These are phyloP conservation scores for Antechinus stuartii DNA, from an alignment of 2,113 vertebrate species.

Conservation along the genomic window DNA sequence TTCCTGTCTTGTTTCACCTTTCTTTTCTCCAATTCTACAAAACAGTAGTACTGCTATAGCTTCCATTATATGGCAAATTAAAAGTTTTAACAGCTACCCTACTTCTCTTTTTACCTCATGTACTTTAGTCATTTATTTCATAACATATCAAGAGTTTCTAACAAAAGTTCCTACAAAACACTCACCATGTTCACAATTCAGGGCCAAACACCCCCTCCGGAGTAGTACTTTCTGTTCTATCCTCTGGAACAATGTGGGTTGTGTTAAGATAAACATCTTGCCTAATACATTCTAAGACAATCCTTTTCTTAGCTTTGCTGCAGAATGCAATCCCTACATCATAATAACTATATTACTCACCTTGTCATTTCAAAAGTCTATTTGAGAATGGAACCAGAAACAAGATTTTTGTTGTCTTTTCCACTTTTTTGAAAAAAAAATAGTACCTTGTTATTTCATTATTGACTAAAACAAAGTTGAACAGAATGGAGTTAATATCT, in stretches of 20 bases:
- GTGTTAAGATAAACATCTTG: background rate
- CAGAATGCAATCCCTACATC: background rate
- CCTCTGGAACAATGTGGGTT: background rate
- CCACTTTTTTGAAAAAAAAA: background rate
- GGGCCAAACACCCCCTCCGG: background rate
- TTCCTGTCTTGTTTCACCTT: background rate
- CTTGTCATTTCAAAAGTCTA: background rate
- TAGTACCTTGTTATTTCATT: slow-evolving; percentile 6
- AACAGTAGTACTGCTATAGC: background rate
- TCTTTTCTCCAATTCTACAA: background rate
- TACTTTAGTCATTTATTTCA: background rate
- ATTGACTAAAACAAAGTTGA: slow-evolving; percentile 23
- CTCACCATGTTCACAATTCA: background rate
- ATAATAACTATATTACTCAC: background rate
- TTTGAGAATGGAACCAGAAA: background rate
- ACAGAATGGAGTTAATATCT: background rate
- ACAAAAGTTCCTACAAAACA: background rate
- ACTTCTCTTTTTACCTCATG: background rate
- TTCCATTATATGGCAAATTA: background rate
- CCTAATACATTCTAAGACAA: background rate
- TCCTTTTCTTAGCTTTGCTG: background rate
- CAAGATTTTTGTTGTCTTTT: background rate
- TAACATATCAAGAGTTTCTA: background rate
- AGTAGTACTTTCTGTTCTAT: background rate
- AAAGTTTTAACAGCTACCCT: background rate